phyloP scores from a whole-genome alignment of 2,888 invertebrate genomes.

The Sesamia inferens region DNA sequence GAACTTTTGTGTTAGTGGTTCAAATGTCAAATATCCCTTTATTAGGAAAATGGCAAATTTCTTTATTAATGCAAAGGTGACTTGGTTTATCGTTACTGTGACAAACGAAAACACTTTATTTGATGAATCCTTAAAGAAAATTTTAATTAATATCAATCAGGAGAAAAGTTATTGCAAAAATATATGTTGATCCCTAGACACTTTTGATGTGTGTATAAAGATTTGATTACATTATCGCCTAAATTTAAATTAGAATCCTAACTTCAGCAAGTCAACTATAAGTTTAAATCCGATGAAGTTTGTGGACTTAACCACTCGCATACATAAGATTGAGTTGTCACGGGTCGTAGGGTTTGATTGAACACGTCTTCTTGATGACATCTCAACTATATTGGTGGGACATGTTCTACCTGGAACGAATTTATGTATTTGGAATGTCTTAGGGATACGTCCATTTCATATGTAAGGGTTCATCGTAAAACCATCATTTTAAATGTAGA shows the following conservation, averaged over 20 bases:
- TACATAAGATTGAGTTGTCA: conserved; percentile 24
- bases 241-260: conserved; percentile 32
- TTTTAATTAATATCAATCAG: no score
- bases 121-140: no score
- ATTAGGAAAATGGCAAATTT: no score
- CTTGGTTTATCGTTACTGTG: no score
- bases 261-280: conserved; percentile 26
- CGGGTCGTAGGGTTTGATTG: conserved; percentile 33
- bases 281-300: conserved; percentile 41
- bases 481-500: background rate
- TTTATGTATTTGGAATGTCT: conserved; percentile 12
- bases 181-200: no score
- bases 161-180: no score
- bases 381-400: conserved; percentile 13
- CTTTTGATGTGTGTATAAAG: no score
- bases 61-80: no score
- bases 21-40: no score
- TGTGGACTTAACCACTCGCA: conserved; percentile 19
- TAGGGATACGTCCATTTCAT: background rate
- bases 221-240: conserved; percentile 12
- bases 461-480: conserved; percentile 4
- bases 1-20: no score
- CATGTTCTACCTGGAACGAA: background rate
- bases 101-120: no score
- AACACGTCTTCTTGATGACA: conserved; percentile 34